Percentiles rank a stretch among this genome's conserved stretches.
Conservation (phyloP, 2,113 vertebrate genomes). For the Grammomys surdaster region DNA sequence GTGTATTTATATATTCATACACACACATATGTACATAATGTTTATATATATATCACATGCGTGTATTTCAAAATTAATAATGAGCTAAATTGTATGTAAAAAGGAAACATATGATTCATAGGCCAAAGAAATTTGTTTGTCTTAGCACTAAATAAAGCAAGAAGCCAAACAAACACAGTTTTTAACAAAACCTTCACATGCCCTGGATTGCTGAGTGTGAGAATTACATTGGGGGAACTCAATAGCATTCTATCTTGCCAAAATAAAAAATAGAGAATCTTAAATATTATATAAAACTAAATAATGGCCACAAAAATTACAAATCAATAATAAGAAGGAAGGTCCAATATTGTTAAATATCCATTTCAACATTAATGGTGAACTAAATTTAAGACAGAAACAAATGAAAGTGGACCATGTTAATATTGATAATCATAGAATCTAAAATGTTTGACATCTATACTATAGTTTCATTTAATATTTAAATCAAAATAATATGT, state of each 20-base stretch:
- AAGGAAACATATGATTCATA: neutral
- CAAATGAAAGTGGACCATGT: neutral
- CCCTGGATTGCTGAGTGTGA: neutral
- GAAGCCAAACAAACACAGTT: neutral
- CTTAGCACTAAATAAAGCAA: neutral
- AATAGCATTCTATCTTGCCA: neutral
- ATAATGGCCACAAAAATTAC: neutral
- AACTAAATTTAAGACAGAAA: constrained; percentile 27
- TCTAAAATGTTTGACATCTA: constrained; percentile 31
- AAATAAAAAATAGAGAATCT: neutral
- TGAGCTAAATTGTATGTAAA: neutral
- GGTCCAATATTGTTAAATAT: neutral
- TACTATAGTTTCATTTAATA: neutral
- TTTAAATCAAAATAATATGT: neutral
- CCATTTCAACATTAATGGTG: neutral
- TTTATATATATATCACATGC: neutral
- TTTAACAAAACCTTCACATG: neutral
- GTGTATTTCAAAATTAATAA: neutral
- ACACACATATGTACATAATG: no score
- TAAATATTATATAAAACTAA: neutral
- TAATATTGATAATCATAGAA: neutral
- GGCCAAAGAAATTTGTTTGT: neutral
- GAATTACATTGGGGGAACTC: no score
- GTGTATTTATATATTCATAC: no score
- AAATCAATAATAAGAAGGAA: neutral